phyloP scores from a whole-genome alignment of 1,140 invertebrate genomes.

The Pogonus chalceus region DNA sequence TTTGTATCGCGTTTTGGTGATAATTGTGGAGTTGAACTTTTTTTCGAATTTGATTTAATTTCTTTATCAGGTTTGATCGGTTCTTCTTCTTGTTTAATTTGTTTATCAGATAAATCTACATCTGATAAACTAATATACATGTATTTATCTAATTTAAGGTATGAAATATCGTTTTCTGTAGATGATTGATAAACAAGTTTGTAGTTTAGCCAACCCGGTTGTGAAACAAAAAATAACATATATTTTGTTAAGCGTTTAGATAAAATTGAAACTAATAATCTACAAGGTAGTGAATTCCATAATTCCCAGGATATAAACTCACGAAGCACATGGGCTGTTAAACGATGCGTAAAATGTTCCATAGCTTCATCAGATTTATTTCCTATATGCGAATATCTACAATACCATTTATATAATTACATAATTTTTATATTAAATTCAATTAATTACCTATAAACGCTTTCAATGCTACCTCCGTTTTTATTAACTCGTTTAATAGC shows the following conservation, averaged over 20 bases:
- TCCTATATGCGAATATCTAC: conserved; percentile 35
- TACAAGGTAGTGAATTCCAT: conserved; percentile 52
- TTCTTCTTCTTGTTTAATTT: conserved; percentile 30
- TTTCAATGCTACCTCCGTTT: conserved; percentile 28
- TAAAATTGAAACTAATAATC: conserved; percentile 48
- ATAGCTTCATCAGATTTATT: conserved; percentile 37
- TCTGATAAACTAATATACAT: conserved; percentile 21
- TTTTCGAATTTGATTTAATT: conserved; percentile 13
- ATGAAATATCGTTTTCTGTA: conserved; percentile 15
- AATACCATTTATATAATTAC: conserved; percentile 13
- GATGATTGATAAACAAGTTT: conserved; percentile 28
- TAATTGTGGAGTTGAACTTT: not conserved
- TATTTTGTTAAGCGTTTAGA: conserved; percentile 44
- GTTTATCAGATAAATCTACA: conserved; percentile 30
- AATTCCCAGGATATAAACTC: conserved; percentile 55
- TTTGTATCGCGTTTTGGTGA: not conserved
- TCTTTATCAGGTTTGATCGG: not conserved
- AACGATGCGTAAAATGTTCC: conserved; percentile 45
- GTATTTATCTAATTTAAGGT: conserved; percentile 18
- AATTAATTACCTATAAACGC: conserved; percentile 28
- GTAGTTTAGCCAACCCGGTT: conserved; percentile 44
- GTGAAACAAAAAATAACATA: conserved; percentile 36
- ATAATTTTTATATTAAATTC: conserved; percentile 7
- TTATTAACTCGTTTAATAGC: conserved; percentile 40
- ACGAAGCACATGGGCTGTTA: conserved; percentile 45